Base-by-base conservation (phyloP, 2,797 vertebrate genomes). In the Miichthys miiuy region DNA sequence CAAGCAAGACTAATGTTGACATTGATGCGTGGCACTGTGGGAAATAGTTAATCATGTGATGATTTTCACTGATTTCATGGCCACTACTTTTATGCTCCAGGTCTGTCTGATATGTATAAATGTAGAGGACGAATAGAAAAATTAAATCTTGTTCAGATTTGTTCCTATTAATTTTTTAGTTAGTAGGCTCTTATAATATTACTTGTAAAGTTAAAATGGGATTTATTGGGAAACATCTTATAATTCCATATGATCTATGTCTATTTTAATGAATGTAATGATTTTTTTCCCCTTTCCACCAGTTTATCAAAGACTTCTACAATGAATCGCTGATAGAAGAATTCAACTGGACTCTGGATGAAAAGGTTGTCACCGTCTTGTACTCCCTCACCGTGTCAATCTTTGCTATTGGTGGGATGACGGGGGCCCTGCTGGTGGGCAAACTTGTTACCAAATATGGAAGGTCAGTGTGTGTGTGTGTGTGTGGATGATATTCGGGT, bases 301-400 rank as follows among this genome's bases (percentile, higher is more conserved):
- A 98, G 97, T 93, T 97, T 87, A 96, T 98, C 77, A 99, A 97
- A 93, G 88, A 93, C 20, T 99, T 99, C 94, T 99, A 96, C 89
- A 98, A 98, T 0, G 57, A 94, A 74, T 97, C 96, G 0, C 93
- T 96, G 87, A 65, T 88, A 17, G 90, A 84, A 67, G 87, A 90
- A 0, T 94, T 95, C 0, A 91, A 95, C 5, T 90, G 85, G 0
- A 79, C 79, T 70, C 84, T 95, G 72, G 89, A 87, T 2, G 88
- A 93, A 0, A 77, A 86, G 0, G 41, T 60, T 25, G 83, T 96
- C 62, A 97, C 96, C 0, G 66, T 97, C 44, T 82, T 98, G 60
- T 98, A 97, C 77, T 97, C 97, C 0, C 81, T 97, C 87, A 97
- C 97, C 0, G 96, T 98, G 77, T 97, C 97, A 9, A 77, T 97